These are phyloP conservation scores for Numenius arquata DNA, from an alignment of 2,113 vertebrate species.

Conservation along the genomic window DNA sequence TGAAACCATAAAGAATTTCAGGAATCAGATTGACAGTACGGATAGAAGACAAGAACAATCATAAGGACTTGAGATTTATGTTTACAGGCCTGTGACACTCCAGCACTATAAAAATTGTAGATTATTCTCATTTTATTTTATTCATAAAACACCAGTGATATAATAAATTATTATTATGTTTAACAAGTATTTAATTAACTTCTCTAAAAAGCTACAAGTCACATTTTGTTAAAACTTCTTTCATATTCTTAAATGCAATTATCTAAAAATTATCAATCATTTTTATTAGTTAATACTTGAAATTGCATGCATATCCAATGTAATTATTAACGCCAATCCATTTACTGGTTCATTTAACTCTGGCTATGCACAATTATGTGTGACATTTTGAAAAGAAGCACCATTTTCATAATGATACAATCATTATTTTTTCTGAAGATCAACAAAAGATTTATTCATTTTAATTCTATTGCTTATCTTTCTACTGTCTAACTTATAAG, in stretches of 20 bases:
- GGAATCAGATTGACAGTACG: neutral
- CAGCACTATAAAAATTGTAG: neutral
- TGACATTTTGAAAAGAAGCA: slow-evolving; percentile 74
- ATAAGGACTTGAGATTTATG: neutral
- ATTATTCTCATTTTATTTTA: slow-evolving; percentile 47
- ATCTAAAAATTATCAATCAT: slow-evolving; percentile 80
- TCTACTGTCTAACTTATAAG: slow-evolving; percentile 47
- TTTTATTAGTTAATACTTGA: slow-evolving; percentile 79
- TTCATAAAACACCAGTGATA: slow-evolving; percentile 35
- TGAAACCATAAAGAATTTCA: slow-evolving; percentile 21
- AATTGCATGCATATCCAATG: slow-evolving; percentile 67
- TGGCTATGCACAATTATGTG: slow-evolving; percentile 76
- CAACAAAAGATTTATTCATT: slow-evolving; percentile 72
- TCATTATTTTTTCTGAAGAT: slow-evolving; percentile 69
- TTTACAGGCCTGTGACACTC: slow-evolving; percentile 30
- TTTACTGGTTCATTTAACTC: slow-evolving; percentile 77
- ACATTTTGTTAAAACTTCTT: slow-evolving; percentile 72
- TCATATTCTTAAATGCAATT: slow-evolving; percentile 75
- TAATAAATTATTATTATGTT: slow-evolving; percentile 69
- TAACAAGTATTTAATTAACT: slow-evolving; percentile 74
- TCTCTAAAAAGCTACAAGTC: slow-evolving; percentile 68
- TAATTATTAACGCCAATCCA: slow-evolving; percentile 74
- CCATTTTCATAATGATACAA: slow-evolving; percentile 68
- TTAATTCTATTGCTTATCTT: slow-evolving; percentile 65
- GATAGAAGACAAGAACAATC: neutral